phyloP scores from a whole-genome alignment of 2,888 invertebrate genomes.

The Eupithecia dodoneata region DNA sequence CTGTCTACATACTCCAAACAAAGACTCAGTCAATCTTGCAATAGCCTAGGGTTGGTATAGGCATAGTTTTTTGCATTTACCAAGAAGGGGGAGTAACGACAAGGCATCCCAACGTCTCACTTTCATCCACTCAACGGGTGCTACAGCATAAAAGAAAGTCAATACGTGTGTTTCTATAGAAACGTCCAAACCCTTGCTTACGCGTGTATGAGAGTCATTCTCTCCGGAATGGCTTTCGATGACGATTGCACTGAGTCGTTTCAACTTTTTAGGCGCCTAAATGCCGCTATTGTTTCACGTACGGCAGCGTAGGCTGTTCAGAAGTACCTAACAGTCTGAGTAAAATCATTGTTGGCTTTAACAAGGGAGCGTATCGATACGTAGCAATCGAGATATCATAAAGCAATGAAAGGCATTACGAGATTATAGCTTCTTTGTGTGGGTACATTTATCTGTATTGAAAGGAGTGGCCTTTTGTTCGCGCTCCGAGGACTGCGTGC shows the following conservation, averaged over 20 bases:
- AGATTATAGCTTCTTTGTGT: conserved; percentile 52
- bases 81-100: conserved; percentile 72
- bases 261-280: conserved; percentile 76
- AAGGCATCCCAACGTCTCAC: conserved; percentile 73
- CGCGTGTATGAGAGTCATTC: conserved; percentile 61
- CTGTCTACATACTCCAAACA: conserved; percentile 67
- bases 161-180: conserved; percentile 52
- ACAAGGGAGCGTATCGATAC: conserved; percentile 40
- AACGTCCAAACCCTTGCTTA: conserved; percentile 60
- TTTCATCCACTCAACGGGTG: conserved; percentile 78
- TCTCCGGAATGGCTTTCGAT: conserved; percentile 81
- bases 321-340: conserved; percentile 40
- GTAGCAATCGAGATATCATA: conserved; percentile 49
- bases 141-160: conserved; percentile 74
- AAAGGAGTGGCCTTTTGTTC: conserved; percentile 67
- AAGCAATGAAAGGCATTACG: conserved; percentile 57
- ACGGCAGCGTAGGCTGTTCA: conserved; percentile 52
- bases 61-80: conserved; percentile 76
- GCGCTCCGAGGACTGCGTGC: conserved; percentile 57
- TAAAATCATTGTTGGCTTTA: conserved; percentile 49
- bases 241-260: conserved; percentile 76
- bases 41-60: conserved; percentile 69
- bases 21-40: conserved; percentile 76
- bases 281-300: conserved; percentile 77
- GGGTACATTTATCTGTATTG: conserved; percentile 57